phyloP scores from a whole-genome alignment of 2,888 invertebrate species.

The Hipparchia sbordonii region DNA sequence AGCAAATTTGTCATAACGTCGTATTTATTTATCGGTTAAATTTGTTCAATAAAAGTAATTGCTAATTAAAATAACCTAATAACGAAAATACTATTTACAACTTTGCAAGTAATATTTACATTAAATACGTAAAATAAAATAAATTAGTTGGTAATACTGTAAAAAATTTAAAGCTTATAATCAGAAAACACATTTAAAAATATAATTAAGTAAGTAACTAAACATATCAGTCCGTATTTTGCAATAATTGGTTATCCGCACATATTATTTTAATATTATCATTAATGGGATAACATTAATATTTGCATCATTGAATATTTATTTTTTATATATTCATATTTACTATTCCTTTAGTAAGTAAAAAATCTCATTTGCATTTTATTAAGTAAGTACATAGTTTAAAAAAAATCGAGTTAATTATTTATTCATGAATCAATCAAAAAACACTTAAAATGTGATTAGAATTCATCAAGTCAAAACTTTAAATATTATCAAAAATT shows the following conservation, averaged over 20 bases:
- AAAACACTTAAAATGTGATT: too few relatives aligned
- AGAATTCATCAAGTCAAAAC: too few relatives aligned
- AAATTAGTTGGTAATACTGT: conserved; percentile 79
- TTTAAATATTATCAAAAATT: too few relatives aligned
- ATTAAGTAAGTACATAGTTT: conserved; percentile 10
- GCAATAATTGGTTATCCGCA: conserved; percentile 23
- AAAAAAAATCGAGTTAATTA: not conserved
- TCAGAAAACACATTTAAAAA: conserved; percentile 49
- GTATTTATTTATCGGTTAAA: not conserved
- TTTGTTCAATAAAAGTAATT: not conserved
- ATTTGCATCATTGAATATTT: conserved; percentile 4
- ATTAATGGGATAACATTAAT: conserved; percentile 11
- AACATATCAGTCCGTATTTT: conserved; percentile 34
- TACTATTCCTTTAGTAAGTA: not conserved
- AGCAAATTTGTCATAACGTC: too few relatives aligned
- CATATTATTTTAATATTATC: conserved; percentile 58
- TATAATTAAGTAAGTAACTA: conserved; percentile 29
- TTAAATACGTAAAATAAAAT: conserved; percentile 52
- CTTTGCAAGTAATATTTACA: conserved; percentile 61
- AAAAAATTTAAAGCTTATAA: conserved; percentile 69
- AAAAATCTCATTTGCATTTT: not conserved
- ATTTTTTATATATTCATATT: not conserved
- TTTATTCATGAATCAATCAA: too few relatives aligned
- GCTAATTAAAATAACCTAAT: conserved; percentile 41
- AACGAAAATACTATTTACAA: conserved; percentile 72